Percentiles rank a stretch among this genome's conserved stretches.
Evolutionary conservation across 2,888 invertebrate genomes (phyloP).

Genomic region (Cosmia trapezina): DNA sequence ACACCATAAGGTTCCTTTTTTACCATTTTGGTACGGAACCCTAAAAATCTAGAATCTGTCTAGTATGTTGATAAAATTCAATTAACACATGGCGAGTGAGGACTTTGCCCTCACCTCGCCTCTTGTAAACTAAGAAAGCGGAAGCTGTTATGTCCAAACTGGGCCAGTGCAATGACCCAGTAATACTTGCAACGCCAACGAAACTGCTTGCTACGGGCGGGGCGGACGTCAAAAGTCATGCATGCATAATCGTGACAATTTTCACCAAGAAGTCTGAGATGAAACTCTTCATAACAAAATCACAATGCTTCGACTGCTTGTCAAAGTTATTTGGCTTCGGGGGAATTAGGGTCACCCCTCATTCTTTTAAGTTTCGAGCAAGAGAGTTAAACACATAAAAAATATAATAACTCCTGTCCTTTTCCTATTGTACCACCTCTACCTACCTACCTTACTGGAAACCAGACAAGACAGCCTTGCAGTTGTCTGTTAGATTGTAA

Average conservation of each 20-base stretch:
- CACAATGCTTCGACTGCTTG: no score
- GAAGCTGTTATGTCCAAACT: conserved; percentile 47
- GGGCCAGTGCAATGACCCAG: conserved; percentile 65
- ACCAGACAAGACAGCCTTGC: not conserved
- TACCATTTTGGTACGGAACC: no score
- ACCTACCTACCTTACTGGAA: no score
- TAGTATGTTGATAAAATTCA: conserved; percentile 7
- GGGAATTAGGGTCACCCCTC: no score
- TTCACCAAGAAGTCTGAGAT: not conserved
- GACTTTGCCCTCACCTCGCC: conserved; percentile 21
- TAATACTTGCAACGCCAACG: conserved; percentile 37
- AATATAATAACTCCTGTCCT: not conserved
- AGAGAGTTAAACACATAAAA: not conserved
- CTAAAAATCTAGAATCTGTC: no score
- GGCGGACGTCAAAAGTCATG: not conserved
- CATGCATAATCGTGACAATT: not conserved
- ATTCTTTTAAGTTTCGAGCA: not conserved
- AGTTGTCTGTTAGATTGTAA: not conserved
- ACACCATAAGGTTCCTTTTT: no score
- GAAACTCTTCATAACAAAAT: not conserved
- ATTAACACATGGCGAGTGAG: conserved; percentile 6
- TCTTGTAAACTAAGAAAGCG: conserved; percentile 28
- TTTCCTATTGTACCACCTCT: not conserved
- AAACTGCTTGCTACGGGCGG: conserved; percentile 15
- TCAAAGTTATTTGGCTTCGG: not conserved